Conservation (phyloP, 2,113 vertebrate species). For the Scytalopus superciliaris region DNA sequence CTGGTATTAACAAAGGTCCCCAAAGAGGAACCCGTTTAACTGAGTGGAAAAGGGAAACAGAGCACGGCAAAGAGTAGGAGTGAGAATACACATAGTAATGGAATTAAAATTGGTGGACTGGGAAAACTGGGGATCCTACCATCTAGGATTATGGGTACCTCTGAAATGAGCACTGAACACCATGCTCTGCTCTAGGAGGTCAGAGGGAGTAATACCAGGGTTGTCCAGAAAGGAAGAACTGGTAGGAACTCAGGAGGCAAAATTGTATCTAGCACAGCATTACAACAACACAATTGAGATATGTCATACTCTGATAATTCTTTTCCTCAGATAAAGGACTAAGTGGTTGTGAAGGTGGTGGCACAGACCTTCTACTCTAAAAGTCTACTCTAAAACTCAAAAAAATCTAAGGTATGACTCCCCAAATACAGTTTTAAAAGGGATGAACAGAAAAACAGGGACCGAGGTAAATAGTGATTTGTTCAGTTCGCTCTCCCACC, state of each 20-base stretch:
- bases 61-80: neutral
- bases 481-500: neutral
- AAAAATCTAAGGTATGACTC: neutral
- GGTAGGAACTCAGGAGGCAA: neutral
- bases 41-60: neutral
- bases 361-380: neutral
- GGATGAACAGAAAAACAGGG: neutral
- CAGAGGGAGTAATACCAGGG: neutral
- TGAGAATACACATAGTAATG: neutral
- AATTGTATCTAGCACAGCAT: neutral
- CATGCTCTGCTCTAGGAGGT: neutral
- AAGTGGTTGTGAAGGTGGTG: neutral
- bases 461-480: neutral
- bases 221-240: neutral
- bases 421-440: neutral
- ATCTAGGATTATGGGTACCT: fast-evolving
- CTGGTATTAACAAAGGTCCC: neutral
- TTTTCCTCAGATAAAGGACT: neutral
- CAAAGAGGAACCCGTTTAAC: neutral
- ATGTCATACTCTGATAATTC: neutral
- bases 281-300: neutral
- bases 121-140: neutral
- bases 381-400: neutral
- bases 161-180: neutral
- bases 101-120: neutral